These are phyloP conservation scores for Parapristionchus giblindavisi DNA, from an alignment of 2,888 invertebrate genomes.

Conservation along the genomic window DNA sequence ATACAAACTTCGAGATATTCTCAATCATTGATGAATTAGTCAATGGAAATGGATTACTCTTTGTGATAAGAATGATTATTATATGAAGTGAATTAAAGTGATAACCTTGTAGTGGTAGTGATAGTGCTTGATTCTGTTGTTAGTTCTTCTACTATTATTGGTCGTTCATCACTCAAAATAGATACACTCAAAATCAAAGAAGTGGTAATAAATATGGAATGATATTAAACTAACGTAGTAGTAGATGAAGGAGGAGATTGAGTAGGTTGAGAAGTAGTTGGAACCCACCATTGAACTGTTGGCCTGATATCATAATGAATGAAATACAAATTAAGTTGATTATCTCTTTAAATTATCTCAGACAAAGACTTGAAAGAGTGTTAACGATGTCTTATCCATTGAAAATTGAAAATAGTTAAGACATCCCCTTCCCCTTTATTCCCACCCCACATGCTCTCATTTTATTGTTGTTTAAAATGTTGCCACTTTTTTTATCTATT, in stretches of 20 bases:
- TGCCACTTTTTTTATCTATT: neutral
- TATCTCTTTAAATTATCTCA: too few relatives aligned
- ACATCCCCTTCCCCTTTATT: neutral
- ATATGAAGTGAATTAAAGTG: too few relatives aligned
- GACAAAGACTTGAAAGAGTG: too few relatives aligned
- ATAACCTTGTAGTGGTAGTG: conserved; percentile 3
- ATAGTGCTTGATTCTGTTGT: neutral
- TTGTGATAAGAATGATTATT: too few relatives aligned
- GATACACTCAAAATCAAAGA: too few relatives aligned
- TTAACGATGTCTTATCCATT: too few relatives aligned
- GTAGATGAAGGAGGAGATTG: neutral
- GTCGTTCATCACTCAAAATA: too few relatives aligned
- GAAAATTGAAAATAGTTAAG: neutral
- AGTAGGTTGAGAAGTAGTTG: neutral
- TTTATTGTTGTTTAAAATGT: neutral
- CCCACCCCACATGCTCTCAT: neutral
- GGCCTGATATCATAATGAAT: conserved; percentile 6
- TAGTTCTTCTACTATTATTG: neutral
- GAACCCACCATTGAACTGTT: conserved; percentile 23
- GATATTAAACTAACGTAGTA: neutral
- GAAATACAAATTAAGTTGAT: too few relatives aligned
- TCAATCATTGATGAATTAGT: too few relatives aligned
- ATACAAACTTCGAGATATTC: too few relatives aligned
- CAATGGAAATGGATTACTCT: too few relatives aligned
- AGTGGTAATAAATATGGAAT: neutral